A percentile compares a stretch with the other conserved stretches of the same genome.
Conservation (phyloP, 1,140 invertebrate species). For the Saccostrea echinata region DNA sequence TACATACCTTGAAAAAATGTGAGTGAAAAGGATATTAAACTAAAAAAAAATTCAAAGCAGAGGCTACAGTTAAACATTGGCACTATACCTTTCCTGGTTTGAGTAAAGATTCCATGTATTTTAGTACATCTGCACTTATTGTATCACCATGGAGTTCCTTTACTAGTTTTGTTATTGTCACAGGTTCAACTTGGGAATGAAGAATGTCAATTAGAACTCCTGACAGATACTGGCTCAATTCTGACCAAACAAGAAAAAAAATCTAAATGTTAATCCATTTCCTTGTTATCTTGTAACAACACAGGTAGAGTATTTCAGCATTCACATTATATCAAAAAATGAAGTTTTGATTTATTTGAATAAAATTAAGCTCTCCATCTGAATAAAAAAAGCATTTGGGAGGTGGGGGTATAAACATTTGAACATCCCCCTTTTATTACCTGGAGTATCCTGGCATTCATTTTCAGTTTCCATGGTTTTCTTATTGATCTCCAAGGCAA, state of each 20-base stretch:
- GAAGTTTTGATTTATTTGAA: too few relatives aligned
- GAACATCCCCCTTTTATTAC: background rate
- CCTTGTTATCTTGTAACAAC: background rate
- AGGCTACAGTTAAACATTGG: background rate
- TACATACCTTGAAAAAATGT: too few relatives aligned
- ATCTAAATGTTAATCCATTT: background rate
- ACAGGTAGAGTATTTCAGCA: background rate
- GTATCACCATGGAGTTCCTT: background rate
- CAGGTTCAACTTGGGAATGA: conserved; percentile 58
- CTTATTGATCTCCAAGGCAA: conserved; percentile 48
- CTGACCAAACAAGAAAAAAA: conserved; percentile 8
- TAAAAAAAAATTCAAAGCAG: background rate
- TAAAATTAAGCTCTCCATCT: too few relatives aligned
- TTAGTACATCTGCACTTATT: conserved; percentile 35
- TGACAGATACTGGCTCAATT: conserved; percentile 43
- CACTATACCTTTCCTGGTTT: conserved; percentile 49
- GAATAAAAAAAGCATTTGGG: too few relatives aligned
- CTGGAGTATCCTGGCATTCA: background rate
- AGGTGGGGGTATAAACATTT: too few relatives aligned
- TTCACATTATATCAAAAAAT: background rate
- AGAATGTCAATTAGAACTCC: conserved; percentile 58
- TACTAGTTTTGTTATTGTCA: conserved; percentile 49
- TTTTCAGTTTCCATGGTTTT: background rate
- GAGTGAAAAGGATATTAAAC: too few relatives aligned
- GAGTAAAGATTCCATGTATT: conserved; percentile 53